Evolutionary conservation across 2,888 invertebrate genomes (phyloP).

Genomic region (Chrysolina oricalcia): DNA sequence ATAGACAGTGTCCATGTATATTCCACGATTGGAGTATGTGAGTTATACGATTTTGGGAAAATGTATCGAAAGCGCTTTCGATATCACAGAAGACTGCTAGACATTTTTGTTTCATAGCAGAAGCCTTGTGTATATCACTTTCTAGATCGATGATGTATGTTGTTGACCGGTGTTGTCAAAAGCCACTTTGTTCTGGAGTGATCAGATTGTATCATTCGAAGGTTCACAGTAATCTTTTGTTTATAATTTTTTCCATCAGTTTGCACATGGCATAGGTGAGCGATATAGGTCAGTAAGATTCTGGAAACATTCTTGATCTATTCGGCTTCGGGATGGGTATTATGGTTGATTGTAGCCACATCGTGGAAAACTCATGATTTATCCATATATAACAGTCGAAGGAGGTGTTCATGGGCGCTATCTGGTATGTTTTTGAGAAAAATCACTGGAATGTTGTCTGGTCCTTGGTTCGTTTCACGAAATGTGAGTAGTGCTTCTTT

Average conservation of each 20-base stretch:
- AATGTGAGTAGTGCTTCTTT: constrained; percentile 15
- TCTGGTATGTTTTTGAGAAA: too few species aligned
- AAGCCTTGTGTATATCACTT: not conserved
- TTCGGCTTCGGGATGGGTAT: constrained; percentile 39
- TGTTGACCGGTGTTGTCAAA: not conserved
- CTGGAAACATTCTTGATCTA: constrained; percentile 7
- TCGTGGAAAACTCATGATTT: constrained; percentile 31
- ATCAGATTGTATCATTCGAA: not conserved
- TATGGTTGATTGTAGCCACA: constrained; percentile 33
- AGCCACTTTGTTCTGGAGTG: not conserved
- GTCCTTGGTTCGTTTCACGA: too few species aligned
- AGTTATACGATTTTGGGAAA: not conserved
- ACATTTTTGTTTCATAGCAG: not conserved
- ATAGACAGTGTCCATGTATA: not conserved
- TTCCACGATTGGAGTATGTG: not conserved
- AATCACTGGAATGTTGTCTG: too few species aligned
- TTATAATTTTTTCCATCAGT: too few species aligned
- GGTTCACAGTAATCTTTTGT: not conserved
- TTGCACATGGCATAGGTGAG: not conserved
- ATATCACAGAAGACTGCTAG: too few species aligned
- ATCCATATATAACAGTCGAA: constrained; percentile 23
- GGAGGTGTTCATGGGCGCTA: constrained; percentile 10
- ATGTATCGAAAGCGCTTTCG: not conserved
- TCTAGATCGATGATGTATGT: not conserved
- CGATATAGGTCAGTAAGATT: constrained; percentile 6